Conservation (phyloP, 2,888 invertebrate species). For the Catocala nupta region DNA sequence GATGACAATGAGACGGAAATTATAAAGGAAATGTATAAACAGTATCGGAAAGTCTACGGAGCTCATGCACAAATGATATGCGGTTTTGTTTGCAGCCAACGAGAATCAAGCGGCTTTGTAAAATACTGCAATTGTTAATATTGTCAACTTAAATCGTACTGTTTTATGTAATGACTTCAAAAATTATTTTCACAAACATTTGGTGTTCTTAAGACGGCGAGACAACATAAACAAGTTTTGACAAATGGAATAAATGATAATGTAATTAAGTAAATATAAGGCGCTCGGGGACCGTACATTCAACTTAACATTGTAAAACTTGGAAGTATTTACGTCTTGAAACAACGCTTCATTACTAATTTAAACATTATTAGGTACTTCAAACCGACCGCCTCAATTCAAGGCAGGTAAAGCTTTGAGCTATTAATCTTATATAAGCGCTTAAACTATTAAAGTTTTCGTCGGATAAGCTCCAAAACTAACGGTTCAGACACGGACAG, state of each 20-base stretch:
- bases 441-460: constrained; percentile 74
- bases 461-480: constrained; percentile 69
- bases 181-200: constrained; percentile 20
- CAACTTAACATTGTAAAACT: background rate
- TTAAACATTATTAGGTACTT: constrained; percentile 63
- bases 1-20: too few species aligned
- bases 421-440: constrained; percentile 74
- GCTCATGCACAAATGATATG: too few species aligned
- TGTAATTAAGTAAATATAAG: constrained; percentile 2
- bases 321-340: constrained; percentile 29
- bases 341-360: constrained; percentile 58
- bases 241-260: constrained; percentile 16
- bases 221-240: constrained; percentile 11
- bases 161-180: constrained; percentile 13
- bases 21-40: too few species aligned
- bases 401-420: constrained; percentile 55
- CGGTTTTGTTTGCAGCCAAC: too few species aligned
- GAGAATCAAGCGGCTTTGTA: too few species aligned
- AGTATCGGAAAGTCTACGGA: too few species aligned
- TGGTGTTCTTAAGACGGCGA: background rate
- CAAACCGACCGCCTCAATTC: constrained; percentile 59
- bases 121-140: background rate
- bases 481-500: constrained; percentile 68
- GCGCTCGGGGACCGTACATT: background rate
- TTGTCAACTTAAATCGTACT: constrained; percentile 11